Conservation (phyloP, 2,888 invertebrate genomes). For the Drosophila neonasuta region DNA sequence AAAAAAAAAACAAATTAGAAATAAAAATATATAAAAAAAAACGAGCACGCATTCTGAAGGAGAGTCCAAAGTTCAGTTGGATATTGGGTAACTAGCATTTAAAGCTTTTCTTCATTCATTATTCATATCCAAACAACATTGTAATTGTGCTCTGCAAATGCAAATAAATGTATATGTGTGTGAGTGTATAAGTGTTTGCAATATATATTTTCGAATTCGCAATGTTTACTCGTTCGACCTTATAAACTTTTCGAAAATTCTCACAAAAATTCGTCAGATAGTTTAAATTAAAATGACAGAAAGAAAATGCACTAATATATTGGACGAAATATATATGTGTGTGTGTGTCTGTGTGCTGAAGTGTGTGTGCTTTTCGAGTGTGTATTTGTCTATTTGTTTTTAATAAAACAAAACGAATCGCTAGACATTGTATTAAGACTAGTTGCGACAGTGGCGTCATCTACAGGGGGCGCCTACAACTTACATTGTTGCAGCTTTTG, state of each 20-base stretch:
- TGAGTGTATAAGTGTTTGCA: background rate
- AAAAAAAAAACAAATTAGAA: background rate
- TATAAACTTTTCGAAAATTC: conserved; percentile 23
- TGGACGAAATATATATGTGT: conserved; percentile 1
- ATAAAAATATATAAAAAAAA: background rate
- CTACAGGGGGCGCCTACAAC: background rate
- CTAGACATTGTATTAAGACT: conserved; percentile 38
- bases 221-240: conserved; percentile 31
- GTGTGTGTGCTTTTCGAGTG: conserved; percentile 17
- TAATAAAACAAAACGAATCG: conserved; percentile 40
- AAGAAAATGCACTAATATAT: conserved; percentile 46
- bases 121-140: conserved; percentile 19
- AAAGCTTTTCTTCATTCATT: conserved; percentile 38
- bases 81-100: conserved; percentile 39
- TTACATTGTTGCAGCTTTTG: background rate
- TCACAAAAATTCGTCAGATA: conserved; percentile 44
- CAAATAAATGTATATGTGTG: conserved; percentile 6
- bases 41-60: conserved; percentile 6
- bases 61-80: conserved; percentile 36
- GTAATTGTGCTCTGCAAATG: conserved; percentile 1
- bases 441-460: conserved; percentile 34
- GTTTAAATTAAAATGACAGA: conserved; percentile 59
- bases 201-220: conserved; percentile 30
- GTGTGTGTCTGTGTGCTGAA: too few species aligned
- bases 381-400: conserved; percentile 52